Evolutionary conservation across 2,113 vertebrate species (phyloP).

Genomic region (Catharus fuscescens): DNA sequence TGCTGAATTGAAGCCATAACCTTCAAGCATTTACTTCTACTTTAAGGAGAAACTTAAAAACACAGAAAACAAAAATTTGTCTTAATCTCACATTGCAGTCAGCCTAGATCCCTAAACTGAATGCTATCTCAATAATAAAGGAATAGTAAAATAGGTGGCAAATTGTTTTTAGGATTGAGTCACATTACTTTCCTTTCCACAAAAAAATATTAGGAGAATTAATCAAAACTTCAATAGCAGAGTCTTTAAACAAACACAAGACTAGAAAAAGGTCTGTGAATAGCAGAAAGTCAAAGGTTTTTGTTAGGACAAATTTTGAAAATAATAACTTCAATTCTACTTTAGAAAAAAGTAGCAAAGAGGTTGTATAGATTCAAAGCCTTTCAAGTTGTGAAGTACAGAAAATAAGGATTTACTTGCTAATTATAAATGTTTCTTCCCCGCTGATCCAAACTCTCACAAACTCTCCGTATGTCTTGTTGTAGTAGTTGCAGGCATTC

Average conservation of each 20-base stretch:
- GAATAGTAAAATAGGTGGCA: neutral
- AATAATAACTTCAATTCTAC: neutral
- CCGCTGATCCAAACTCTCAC: slow-evolving; percentile 92
- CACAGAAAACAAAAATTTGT: neutral
- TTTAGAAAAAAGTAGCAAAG: neutral
- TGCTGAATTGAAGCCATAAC: neutral
- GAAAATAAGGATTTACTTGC: slow-evolving; percentile 81
- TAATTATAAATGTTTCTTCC: slow-evolving; percentile 92
- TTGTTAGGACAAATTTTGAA: neutral
- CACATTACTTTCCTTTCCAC: neutral
- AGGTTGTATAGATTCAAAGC: neutral
- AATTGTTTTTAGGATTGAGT: neutral
- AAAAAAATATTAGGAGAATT: neutral
- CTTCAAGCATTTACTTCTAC: neutral
- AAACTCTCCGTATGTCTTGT: slow-evolving; percentile 89
- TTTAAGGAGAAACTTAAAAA: neutral
- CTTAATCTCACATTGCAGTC: neutral
- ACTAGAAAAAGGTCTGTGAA: neutral
- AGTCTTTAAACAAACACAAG: neutral
- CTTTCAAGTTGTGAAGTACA: neutral
- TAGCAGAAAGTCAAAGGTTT: neutral
- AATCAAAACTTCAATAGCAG: neutral
- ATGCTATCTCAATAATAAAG: neutral
- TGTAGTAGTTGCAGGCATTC: slow-evolving; percentile 94
- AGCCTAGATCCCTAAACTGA: neutral